Evolutionary conservation across 1,140 invertebrate genomes (phyloP).

Genomic region (Ctenoplectra terminalis): DNA sequence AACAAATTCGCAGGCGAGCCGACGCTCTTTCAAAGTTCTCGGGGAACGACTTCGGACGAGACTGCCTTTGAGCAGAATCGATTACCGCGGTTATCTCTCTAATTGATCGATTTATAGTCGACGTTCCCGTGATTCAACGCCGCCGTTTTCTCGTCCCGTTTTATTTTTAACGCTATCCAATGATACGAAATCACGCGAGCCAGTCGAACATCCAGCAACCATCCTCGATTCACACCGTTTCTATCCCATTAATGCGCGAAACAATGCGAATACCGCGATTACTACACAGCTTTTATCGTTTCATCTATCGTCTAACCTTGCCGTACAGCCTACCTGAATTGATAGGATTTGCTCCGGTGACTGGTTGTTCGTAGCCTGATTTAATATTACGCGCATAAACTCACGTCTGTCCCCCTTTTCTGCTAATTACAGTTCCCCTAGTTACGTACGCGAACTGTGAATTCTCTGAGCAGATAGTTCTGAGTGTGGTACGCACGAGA

Average conservation of each 20-base stretch:
- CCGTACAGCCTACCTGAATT: slow-evolving; percentile 36
- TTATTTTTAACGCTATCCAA: not conserved
- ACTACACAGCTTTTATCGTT: slow-evolving; percentile 48
- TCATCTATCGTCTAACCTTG: slow-evolving; percentile 55
- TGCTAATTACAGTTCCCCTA: not conserved
- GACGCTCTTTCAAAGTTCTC: not conserved
- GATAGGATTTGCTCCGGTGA: slow-evolving; percentile 41
- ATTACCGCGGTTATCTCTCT: slow-evolving; percentile 3
- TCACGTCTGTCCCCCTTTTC: not conserved
- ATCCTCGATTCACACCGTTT: not conserved
- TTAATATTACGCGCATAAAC: slow-evolving; percentile 28
- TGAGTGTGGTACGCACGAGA: no score
- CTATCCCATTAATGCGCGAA: not conserved
- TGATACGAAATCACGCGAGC: not conserved
- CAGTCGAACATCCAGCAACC: not conserved
- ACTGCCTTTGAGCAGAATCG: not conserved
- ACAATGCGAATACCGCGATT: slow-evolving; percentile 57
- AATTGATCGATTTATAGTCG: slow-evolving; percentile 4
- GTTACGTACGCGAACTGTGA: not conserved
- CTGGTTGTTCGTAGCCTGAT: slow-evolving; percentile 21
- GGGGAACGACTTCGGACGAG: not conserved
- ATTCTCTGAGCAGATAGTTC: no score
- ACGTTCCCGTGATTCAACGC: not conserved
- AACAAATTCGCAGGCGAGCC: slow-evolving; percentile 7
- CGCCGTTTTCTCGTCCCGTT: not conserved